Evolutionary conservation across 2,888 invertebrate genomes (phyloP), one percentile per base, ranked within the genome.

Genomic region (Diarsia mendica): DNA sequence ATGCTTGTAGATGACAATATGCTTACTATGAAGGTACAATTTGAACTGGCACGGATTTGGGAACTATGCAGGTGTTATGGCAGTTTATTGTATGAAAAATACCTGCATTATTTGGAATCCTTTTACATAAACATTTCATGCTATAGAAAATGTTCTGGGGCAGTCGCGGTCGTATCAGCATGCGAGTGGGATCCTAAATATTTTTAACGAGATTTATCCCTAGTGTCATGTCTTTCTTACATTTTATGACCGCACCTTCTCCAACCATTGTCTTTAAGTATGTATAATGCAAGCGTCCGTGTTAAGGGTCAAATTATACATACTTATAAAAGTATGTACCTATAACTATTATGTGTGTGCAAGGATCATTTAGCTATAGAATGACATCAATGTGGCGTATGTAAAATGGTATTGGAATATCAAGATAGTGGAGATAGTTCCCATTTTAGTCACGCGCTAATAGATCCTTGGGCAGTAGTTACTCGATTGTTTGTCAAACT

Each of bases 1-100:
- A 48, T 28, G 79, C 78, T 68, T 68, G 33, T 48, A 83, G 61
- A 53, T 83, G 78, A 83, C 55, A 49, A 61, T 63, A 33, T 58
- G 53, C n/a, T 63, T 28, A 55, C 28, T 28, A 18, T 13, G 15
- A 64, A 49, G n/a, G 28, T 63, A 49, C 13, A 44, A 81, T 63
- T 44, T 28, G 20, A 51, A 72, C 0, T 20, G 44, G 11, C 11
- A 71, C 28, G 15, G 10, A 20, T 58, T 13, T 46, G 33, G 6
- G 23, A 23, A 46, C n/a, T 28, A n/a, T 60, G 20, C 6, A 46
- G 48, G 20, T 28, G 33, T 46, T 64, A 13, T 18, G 44, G 15
- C 18, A 46, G 39, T 75, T 9, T 55, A 15, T 13, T 51, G 10
- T n/a, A 18, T 58, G 13, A 23, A 23, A 64, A 39, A 63, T 3